phyloP scores from a whole-genome alignment of 2,888 invertebrate species.

The Cosmia pyralina region DNA sequence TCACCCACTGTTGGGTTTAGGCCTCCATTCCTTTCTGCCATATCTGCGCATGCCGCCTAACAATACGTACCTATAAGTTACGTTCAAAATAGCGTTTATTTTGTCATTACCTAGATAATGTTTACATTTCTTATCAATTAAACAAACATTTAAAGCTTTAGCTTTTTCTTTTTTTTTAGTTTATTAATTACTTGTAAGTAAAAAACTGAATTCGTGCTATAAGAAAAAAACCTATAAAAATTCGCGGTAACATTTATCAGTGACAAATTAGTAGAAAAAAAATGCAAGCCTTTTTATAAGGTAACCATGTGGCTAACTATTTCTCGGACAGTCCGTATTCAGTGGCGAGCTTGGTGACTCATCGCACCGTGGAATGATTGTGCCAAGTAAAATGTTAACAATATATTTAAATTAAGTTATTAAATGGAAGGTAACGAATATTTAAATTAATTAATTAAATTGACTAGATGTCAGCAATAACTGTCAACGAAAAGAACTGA shows the following conservation, averaged over 20 bases:
- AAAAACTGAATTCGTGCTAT: neutral
- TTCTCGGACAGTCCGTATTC: constrained; percentile 49
- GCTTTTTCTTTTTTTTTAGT: too few relatives aligned
- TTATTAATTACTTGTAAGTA: too few relatives aligned
- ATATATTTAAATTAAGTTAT: constrained; percentile 23
- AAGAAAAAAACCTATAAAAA: constrained; percentile 10
- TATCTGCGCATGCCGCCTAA: neutral
- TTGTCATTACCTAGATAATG: neutral
- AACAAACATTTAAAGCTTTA: neutral
- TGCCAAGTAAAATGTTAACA: neutral
- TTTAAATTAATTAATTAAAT: constrained; percentile 24
- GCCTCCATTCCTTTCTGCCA: neutral
- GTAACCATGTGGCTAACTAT: constrained; percentile 44
- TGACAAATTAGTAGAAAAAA: constrained; percentile 40
- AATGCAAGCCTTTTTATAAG: constrained; percentile 33
- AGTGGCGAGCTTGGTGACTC: constrained; percentile 30
- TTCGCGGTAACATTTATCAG: constrained; percentile 5
- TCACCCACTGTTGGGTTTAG: neutral
- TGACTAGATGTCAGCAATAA: constrained; percentile 6
- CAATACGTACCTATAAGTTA: neutral
- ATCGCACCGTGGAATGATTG: neutral
- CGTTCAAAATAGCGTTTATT: neutral
- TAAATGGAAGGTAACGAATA: constrained; percentile 15
- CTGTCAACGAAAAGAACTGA: constrained; percentile 10
- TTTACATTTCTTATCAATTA: neutral